Evolutionary conservation across 2,797 vertebrate genomes (phyloP), one percentile per base, ranked within the genome.

Genomic region (Siniperca scherzeri): DNA sequence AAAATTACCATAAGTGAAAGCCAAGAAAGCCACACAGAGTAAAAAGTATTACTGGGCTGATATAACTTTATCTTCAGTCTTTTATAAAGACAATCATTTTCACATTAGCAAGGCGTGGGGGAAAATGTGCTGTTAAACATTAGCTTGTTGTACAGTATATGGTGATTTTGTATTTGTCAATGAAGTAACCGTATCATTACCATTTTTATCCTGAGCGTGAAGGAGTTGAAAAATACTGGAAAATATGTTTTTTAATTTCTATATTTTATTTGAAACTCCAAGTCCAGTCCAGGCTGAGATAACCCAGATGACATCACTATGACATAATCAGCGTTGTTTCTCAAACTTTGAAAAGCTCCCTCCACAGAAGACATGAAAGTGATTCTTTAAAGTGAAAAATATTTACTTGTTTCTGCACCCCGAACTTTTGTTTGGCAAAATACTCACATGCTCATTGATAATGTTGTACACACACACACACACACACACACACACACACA

Each of bases 401-500:
- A 22, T 44, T 50, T 0, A 68, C 4, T 42, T 7, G 8, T 69
- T 10, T 53, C 50, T 17, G 21, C 7, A 0, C n/a, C 48, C 30
- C 1, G 3, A 33, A 11, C 21, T 8, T n/a, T 68, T 12, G 36
- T 68, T 36, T 25, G 38, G 3, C 14, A 25, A 36, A 50, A 33
- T 7, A 22, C n/a, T 57, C 8, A 30, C 5, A 33, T 42, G 27
- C 2, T 19, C 3, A n/a, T n/a, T 62, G 19, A 17, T 33, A 3
- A 55, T 17, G 40, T n/a, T 21, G 38, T 27, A 25, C 30, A 48
- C 5, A 48, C 27, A 7, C 30, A 53, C 25, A 40, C 46, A 50
- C 70, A 73, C 30, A 60, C 48, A 25, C 11, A 48, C 50, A 75
- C 5, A 40, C 48, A 56, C 22, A 68, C 68, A 64, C 52, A 85